Evolutionary conservation across 2,113 vertebrate genomes (phyloP).

Genomic region (Pycnonotus jocosus): DNA sequence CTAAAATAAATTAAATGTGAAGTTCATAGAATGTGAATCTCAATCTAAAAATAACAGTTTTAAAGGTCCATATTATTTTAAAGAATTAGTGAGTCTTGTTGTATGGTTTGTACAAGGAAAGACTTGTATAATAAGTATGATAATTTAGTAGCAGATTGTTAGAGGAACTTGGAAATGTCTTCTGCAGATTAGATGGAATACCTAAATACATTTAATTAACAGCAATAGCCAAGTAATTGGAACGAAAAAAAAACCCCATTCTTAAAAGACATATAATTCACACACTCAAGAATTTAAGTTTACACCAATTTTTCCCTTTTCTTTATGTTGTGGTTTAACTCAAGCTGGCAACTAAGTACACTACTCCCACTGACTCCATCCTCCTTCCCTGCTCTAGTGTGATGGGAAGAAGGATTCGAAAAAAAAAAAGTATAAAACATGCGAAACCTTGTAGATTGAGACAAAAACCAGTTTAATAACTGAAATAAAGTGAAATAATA

Average conservation of each 20-base stretch:
- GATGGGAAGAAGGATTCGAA: background rate
- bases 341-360: background rate
- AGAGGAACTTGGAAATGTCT: background rate
- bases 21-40: background rate
- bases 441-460: background rate
- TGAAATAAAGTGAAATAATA: background rate
- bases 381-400: too few species aligned
- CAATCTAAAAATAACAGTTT: background rate
- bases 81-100: background rate
- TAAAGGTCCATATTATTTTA: background rate
- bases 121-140: background rate
- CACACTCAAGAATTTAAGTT: background rate
- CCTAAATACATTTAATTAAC: background rate
- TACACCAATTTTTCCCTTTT: background rate
- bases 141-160: background rate
- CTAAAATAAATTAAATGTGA: background rate
- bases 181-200: background rate
- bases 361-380: background rate
- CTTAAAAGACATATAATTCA: background rate
- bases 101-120: background rate
- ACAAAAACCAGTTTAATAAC: background rate
- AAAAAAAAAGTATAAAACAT: background rate
- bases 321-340: background rate
- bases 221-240: background rate
- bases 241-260: background rate